Percentiles rank a stretch among this genome's conserved stretches.
Evolutionary conservation across 2,888 invertebrate species (phyloP).

Genomic region (Acanthoscelides obtectus): DNA sequence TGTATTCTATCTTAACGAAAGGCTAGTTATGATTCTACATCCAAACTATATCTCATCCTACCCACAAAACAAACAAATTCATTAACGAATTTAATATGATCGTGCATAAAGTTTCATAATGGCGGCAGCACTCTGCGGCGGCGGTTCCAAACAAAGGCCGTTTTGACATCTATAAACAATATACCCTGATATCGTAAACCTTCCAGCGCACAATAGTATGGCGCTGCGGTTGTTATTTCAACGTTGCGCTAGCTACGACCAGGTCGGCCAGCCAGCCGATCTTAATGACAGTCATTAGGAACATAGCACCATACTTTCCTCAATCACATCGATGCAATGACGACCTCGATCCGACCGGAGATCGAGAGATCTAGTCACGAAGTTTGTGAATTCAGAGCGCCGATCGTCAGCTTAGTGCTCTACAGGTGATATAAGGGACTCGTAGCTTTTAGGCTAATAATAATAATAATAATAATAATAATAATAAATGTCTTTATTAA

Average conservation of each 20-base stretch:
- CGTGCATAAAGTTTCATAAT: neutral
- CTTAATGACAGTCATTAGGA: constrained; percentile 29
- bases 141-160: neutral
- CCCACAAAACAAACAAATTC: neutral
- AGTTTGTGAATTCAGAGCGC: neutral
- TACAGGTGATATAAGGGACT: neutral
- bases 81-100: neutral
- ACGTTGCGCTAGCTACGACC: constrained; percentile 19
- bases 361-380: neutral
- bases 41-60: neutral
- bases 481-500: too few species aligned
- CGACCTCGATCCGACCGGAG: constrained; percentile 4
- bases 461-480: too few species aligned
- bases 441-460: too few species aligned
- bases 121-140: neutral
- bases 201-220: neutral
- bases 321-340: constrained; percentile 24
- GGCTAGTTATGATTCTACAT: too few species aligned
- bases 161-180: constrained; percentile 2
- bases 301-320: constrained; percentile 29
- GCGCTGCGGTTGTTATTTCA: constrained; percentile 20
- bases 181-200: constrained; percentile 1
- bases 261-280: too few species aligned
- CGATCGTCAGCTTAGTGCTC: neutral
- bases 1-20: too few species aligned